Base-by-base conservation (phyloP, 2,797 vertebrate species). In the Mus spretus region DNA sequence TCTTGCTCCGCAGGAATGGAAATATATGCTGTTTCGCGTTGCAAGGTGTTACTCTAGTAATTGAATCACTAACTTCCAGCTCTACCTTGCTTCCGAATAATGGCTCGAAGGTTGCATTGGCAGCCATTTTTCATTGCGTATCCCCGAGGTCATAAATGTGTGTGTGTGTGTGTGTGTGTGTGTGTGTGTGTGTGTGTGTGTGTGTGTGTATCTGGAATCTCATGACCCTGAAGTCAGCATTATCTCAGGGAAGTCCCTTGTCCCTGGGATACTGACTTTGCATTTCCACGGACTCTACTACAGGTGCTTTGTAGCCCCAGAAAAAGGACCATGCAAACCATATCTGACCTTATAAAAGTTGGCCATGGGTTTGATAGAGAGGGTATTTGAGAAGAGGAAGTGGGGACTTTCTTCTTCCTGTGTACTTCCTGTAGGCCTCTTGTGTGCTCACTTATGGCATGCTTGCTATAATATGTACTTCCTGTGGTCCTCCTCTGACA, bases 11-110 rank as follows among this genome's bases (percentile, higher is more conserved):
- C 57, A 47, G 87, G 94, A 84, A 87, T 77, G 57, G 87, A 93
- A 95, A 88, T 65, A n/a, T 22, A 28, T 53, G 91, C 83, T 86
- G 28, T 74, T 97, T 85, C 53, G 81, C 83, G 75, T 65, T 93
- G 82, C 70, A 34, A 95, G 83, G 75, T 63, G 63, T 78, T 94
- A 80, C 83, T 93, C 47, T 93, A 20, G 11, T 95, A 57, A 93
- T 50, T 79, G 90, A 95, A 67, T 95, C 57, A 53, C 57, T 92
- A 80, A 55, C 83, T 91, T 84, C n/a, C 44, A 57, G 40, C 22
- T 47, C n/a, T 34, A 34, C 34, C 44, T 91, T 89, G 70, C 75
- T 70, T 86, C 86, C 59, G 53, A 87, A 59, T 80, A 92, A 84
- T 1, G 17, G 11, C 40, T 15, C 37, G 50, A 11, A 37, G 88